Conservation (phyloP, 2,888 invertebrate genomes). For the Himalopsyche anomala region DNA sequence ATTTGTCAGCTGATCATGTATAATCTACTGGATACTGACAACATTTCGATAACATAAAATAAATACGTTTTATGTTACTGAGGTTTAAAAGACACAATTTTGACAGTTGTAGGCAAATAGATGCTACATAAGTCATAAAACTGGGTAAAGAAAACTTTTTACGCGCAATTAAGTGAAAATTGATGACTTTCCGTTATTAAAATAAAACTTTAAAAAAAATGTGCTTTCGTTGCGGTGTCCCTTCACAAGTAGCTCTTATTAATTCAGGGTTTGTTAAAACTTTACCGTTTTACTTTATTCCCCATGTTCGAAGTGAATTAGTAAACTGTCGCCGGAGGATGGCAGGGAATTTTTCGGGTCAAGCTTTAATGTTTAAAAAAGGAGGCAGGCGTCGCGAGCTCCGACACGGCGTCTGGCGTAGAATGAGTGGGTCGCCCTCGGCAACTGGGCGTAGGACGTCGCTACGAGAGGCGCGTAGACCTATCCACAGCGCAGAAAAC, state of each 20-base stretch:
- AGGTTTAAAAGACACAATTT: no score
- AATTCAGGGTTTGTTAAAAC: slow-evolving; percentile 42
- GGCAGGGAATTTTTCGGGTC: slow-evolving; percentile 53
- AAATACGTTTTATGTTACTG: no score
- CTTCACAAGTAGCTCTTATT: slow-evolving; percentile 4
- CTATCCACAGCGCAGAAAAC: not conserved
- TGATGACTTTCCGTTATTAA: no score
- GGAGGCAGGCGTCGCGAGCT: slow-evolving; percentile 9
- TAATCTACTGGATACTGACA: no score
- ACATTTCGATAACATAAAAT: no score
- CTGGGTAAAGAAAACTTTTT: no score
- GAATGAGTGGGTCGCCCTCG: not conserved
- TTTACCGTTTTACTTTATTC: slow-evolving; percentile 47
- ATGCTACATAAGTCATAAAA: no score
- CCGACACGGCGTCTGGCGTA: slow-evolving; percentile 18
- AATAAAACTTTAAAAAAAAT: no score
- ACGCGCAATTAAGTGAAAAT: no score
- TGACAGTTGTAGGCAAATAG: no score
- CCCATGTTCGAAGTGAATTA: slow-evolving; percentile 53
- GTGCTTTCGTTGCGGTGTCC: not conserved
- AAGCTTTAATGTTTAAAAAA: slow-evolving; percentile 58
- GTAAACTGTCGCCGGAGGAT: slow-evolving; percentile 47
- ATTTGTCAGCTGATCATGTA: no score
- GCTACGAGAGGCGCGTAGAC: slow-evolving; percentile 5
- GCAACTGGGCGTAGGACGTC: not conserved